Base-by-base conservation (phyloP, 1,140 invertebrate genomes). In the Pissodes strobi region DNA sequence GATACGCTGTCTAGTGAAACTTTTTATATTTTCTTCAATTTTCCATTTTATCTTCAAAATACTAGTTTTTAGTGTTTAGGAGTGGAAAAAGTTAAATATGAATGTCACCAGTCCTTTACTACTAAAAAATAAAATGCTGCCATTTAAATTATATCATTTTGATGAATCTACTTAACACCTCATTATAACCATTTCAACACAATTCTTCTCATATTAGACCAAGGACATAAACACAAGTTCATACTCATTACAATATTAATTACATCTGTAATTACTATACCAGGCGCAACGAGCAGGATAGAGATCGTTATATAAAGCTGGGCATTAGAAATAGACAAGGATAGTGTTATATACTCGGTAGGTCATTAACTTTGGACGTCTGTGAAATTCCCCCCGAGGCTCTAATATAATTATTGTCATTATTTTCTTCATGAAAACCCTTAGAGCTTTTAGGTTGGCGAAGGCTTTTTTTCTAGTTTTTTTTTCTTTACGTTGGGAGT, bases 201-300 rank as follows among this genome's bases (percentile, higher is more conserved):
- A 48, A 12, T 13, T 48, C 23, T 48, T 48, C 45, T 48, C 45
- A 51, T 23, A 30, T 51, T 51, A 30, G 27, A 51, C 22, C 17
- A 30, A 30, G 17, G 23, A 30, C 12, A 12, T n/a, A 25, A 2
- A 10, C 18, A 9, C 22, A 48, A 48, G 45, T 48, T 48, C 45
- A 48, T 48, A 48, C 45, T 48, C 19, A 48, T 48, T 25, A 48
- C 45, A n/a, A 22, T 48, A 25, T 23, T 48, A 48, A 48, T 48
- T 48, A 22, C 45, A 4, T 22, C 45, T 48, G 2, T 48, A 48
- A 48, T 48, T 2, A 48, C 45, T 25, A 10, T n/a, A 25, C 45
- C 45, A 48, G 45, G 23, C 18, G 18, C 21, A 23, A 10, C 15
- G 21, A 21, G 45, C 21, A 1, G 1, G 45, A 48, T 23, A 22